These are phyloP conservation scores for Tineola bisselliella DNA, from an alignment of 2,888 invertebrate genomes.

Conservation along the genomic window DNA sequence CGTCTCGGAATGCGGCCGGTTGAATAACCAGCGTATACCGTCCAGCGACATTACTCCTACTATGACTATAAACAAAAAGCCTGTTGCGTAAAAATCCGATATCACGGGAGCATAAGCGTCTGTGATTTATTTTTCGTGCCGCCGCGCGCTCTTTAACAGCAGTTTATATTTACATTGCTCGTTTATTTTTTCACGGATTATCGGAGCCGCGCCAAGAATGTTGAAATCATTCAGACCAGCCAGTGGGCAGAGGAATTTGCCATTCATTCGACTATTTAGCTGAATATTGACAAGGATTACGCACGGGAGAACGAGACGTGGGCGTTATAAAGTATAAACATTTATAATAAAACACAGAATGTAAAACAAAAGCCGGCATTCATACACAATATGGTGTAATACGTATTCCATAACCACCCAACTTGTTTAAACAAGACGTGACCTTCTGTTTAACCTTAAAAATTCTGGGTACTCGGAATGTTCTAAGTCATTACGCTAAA, in stretches of 20 bases:
- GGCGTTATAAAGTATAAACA: neutral
- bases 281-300: neutral
- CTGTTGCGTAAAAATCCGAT: slow-evolving; percentile 65
- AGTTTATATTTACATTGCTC: slow-evolving; percentile 49
- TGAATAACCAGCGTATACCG: slow-evolving; percentile 55
- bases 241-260: slow-evolving; percentile 63
- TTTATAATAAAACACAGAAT: too few species aligned
- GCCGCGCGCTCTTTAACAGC: slow-evolving; percentile 33
- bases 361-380: too few species aligned
- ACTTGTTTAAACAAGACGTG: too few species aligned
- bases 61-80: slow-evolving; percentile 55
- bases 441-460: too few species aligned
- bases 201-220: slow-evolving; percentile 65
- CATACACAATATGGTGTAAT: too few species aligned
- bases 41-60: slow-evolving; percentile 2
- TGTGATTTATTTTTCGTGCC: slow-evolving; percentile 55
- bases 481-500: too few species aligned
- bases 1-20: slow-evolving; percentile 63
- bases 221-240: slow-evolving; percentile 67
- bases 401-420: too few species aligned
- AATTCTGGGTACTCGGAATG: too few species aligned
- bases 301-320: neutral
- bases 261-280: slow-evolving; percentile 43
- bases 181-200: slow-evolving; percentile 60
- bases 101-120: slow-evolving; percentile 33